Percentiles rank a stretch among this genome's conserved stretches.
Conservation (phyloP, 2,797 vertebrate species). For the Sebastes diaconus region DNA sequence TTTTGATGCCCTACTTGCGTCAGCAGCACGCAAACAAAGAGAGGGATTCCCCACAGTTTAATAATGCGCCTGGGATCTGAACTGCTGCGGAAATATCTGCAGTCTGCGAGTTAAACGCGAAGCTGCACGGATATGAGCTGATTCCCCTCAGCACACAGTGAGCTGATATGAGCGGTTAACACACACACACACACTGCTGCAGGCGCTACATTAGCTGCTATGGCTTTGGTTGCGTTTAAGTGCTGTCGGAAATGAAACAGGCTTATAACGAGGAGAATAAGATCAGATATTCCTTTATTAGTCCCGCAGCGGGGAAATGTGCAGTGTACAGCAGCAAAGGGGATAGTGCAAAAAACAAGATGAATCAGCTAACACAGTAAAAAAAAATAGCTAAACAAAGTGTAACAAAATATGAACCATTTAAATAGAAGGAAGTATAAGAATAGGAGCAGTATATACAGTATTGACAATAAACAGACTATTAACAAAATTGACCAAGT, state of each 20-base stretch:
- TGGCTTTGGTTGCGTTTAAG: slow-evolving; percentile 9
- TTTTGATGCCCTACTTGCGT: slow-evolving; percentile 36
- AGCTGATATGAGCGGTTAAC: slow-evolving; percentile 10
- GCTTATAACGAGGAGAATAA: neutral
- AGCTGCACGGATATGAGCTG: slow-evolving; percentile 5
- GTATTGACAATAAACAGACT: too few species aligned
- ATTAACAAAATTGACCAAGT: too few species aligned
- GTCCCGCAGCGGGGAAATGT: too few species aligned
- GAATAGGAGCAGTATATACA: too few species aligned
- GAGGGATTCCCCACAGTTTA: slow-evolving; percentile 55
- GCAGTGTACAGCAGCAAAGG: too few species aligned
- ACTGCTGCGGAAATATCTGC: slow-evolving; percentile 12
- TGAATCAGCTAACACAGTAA: too few species aligned
- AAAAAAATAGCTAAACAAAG: too few species aligned
- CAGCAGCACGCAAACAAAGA: slow-evolving; percentile 37
- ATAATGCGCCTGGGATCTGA: slow-evolving; percentile 1
- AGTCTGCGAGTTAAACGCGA: neutral
- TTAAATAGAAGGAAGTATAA: too few species aligned
- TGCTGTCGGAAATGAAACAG: neutral
- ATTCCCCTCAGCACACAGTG: neutral
- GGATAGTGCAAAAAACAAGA: too few species aligned
- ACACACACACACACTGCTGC: neutral
- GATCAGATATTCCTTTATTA: too few species aligned
- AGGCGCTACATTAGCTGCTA: slow-evolving; percentile 1
- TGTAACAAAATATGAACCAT: too few species aligned